Conservation (phyloP, 2,113 vertebrate species). For the Periophthalmus modestus region DNA sequence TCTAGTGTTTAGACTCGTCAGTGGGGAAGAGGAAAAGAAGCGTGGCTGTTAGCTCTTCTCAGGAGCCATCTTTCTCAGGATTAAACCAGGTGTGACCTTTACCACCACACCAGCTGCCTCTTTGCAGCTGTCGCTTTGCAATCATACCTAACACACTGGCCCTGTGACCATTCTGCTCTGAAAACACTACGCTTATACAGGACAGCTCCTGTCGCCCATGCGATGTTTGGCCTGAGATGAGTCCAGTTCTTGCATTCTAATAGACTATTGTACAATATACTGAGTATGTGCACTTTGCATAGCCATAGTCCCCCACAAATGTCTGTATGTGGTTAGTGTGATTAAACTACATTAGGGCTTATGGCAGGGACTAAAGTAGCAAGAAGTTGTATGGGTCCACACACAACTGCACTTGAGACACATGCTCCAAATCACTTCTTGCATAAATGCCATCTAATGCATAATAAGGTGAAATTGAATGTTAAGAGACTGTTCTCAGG, state of each 20-base stretch:
- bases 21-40: constrained; percentile 99
- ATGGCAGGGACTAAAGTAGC: background rate
- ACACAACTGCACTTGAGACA: background rate
- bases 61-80: constrained; percentile 99
- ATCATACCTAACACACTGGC: constrained; percentile 60
- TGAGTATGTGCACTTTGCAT: background rate
- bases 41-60: constrained; percentile 99
- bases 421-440: background rate
- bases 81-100: constrained; percentile 99
- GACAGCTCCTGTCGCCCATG: constrained; percentile 1
- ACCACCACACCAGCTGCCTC: constrained; percentile 82
- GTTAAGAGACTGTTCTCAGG: constrained; percentile 13
- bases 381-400: background rate
- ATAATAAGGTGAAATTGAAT: background rate
- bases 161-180: constrained; percentile 45
- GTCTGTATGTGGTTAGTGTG: background rate
- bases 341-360: background rate
- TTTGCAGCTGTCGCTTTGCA: constrained; percentile 69
- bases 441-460: background rate
- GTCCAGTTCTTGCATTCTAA: background rate
- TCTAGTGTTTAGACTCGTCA: constrained; percentile 99
- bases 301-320: background rate
- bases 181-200: constrained; percentile 5
- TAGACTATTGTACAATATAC: background rate
- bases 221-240: constrained; percentile 19